Conservation (phyloP, 2,797 vertebrate species). For the Alosa sapidissima region DNA sequence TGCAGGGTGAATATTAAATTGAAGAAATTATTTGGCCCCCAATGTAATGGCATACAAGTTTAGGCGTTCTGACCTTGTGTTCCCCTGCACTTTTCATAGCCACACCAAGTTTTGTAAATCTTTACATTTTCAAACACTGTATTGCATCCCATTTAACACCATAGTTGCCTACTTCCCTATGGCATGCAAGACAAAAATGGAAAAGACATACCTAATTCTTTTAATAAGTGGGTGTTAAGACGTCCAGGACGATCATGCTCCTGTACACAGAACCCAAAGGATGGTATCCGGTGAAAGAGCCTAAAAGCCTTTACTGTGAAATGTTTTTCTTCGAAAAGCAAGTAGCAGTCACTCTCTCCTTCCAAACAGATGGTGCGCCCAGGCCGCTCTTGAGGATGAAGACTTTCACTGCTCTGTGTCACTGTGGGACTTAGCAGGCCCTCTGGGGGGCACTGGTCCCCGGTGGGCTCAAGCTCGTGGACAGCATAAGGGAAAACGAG, state of each 20-base stretch:
- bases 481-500: conserved; percentile 83
- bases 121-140: too few species aligned
- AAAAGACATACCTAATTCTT: conserved; percentile 77
- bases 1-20: too few species aligned
- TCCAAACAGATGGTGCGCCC: conserved; percentile 76
- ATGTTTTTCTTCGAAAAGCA: conserved; percentile 78
- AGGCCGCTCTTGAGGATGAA: conserved; percentile 71
- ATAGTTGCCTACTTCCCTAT: too few species aligned
- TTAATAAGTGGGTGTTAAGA: conserved; percentile 81
- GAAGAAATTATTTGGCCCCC: too few species aligned
- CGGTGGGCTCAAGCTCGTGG: conserved; percentile 86
- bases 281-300: conserved; percentile 89
- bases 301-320: conserved; percentile 84
- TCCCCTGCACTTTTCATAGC: too few species aligned
- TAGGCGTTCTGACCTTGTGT: too few species aligned
- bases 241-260: conserved; percentile 82
- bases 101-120: too few species aligned
- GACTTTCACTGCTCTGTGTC: conserved; percentile 49
- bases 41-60: too few species aligned
- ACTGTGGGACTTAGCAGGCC: conserved; percentile 62
- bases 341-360: conserved; percentile 69
- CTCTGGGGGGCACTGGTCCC: conserved; percentile 82
- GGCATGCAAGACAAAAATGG: background rate
- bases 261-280: conserved; percentile 87
- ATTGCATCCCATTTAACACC: too few species aligned